Evolutionary conservation across 1,140 invertebrate species (phyloP), one percentile per base, ranked within the genome.

Genomic region (Zaprionus inermis): DNA sequence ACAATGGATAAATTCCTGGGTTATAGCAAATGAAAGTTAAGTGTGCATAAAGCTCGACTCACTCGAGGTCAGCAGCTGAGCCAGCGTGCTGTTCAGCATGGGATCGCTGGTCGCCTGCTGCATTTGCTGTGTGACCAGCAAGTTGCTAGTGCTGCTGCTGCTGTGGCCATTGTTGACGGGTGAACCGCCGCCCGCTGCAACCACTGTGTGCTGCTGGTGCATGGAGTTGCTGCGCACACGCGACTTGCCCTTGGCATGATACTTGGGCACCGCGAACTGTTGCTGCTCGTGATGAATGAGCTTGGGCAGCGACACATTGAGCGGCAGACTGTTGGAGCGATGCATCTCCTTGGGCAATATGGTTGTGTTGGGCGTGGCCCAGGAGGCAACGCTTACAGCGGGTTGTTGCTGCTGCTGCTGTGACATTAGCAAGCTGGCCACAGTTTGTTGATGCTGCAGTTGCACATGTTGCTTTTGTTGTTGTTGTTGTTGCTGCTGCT

Each of bases 251-350:
- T 91, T 90, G 6, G 68, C 75, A 57, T 86, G 79, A 18, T 91
- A 91, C 41, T 91, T 92, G 16, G 92, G 92, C 49, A 92, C 77
- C 12, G 76, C 88, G 24, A 92, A 92, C 38, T 83, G 77, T 46
- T 72, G 74, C 32, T 84, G 84, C 20, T 81, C 65, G 32, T 69
- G 77, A 28, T 81, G 75, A 18, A 81, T 70, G 1, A 91, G 64
- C 58, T 92, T 91, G 54, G 82, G 81, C 0, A 92, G 57, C 14
- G 92, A 79, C 1, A 94, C 92, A 67, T 94, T 94, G n/a, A 94
- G 81, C 4, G 94, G 94, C 72, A 94, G 71, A 81, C 94, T 94
- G 78, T 94, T 94, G 52, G 94, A 94, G 14, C 94, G 93, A 86
- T 93, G 94, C 82, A 94, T 94, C 73, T 94, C 94, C 49, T 92